Evolutionary conservation across 1,140 invertebrate species (phyloP), one percentile per base, ranked within the genome.

Genomic region (Camponotus vicinus): DNA sequence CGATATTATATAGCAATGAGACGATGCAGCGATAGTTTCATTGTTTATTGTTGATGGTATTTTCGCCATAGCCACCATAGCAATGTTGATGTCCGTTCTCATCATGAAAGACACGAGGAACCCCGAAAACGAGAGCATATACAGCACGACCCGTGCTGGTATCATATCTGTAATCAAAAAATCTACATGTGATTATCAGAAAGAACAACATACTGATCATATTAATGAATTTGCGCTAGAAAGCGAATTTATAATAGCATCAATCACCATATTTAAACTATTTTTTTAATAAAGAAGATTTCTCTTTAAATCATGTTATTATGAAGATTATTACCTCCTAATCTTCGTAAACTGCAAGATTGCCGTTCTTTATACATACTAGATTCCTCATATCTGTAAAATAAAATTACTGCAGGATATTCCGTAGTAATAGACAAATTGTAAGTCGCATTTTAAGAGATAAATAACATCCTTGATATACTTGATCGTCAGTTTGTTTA

Each of bases 91-190:
- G 92, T 97, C 97, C 83, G 96, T 97, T 59, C 97, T 95, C 97
- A 97, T 97, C 97, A 97, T 97, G 89, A 97, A 97, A 3, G 97
- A 97, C 1, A 97, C 97, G 34, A 97, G 94, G 90, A 97, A 97
- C 32, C 97, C 97, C 37, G 96, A 96, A 94, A 97, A 97, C 63
- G 97, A 97, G 61, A 97, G 93, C 84, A 97, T 95, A 91, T 97
- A 97, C 3, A 97, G 94, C 13, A 97, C 96, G 40, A 97, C 94
- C 49, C 97, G 95, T 34, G 97, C 97, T 77, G 97, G 97, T 11
- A 96, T 88, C 93, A 95, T 93, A 77, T 96, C 95, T 96, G 90
- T 2, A 88, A 87, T 87, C 8, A 55, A 7, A 37, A 86, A 75
- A 7, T 7, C 13, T 42, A 13, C 0, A 32, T 78, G 9, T 15